Conservation (phyloP, 2,113 vertebrate genomes). For the Mesembrinibis cayennensis region DNA sequence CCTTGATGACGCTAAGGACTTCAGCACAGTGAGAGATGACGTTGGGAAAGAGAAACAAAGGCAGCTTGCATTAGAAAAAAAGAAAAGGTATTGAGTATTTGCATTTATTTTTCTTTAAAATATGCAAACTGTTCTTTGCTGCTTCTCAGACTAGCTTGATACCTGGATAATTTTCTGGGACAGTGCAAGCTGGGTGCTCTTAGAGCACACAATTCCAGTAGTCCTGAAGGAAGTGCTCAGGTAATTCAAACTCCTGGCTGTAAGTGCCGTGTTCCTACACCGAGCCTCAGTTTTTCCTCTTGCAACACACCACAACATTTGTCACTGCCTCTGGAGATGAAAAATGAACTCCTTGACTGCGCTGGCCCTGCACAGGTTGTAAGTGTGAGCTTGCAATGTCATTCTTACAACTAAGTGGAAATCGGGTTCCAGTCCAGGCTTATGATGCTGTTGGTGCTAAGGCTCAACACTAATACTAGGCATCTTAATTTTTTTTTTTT, state of each 20-base stretch:
- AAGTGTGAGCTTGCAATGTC: not conserved
- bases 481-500: not conserved
- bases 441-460: not conserved
- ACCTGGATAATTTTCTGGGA: not conserved
- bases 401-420: not conserved
- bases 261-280: not conserved
- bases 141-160: not conserved
- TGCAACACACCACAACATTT: fast-evolving
- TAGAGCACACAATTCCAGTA: not conserved
- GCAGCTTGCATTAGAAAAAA: constrained; percentile 70
- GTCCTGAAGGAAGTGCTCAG: not conserved
- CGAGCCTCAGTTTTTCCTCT: not conserved
- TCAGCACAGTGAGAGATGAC: constrained; percentile 79
- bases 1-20: constrained; percentile 82
- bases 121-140: not conserved
- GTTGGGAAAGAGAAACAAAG: constrained; percentile 78
- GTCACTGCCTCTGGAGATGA: not conserved
- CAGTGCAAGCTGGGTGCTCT: not conserved
- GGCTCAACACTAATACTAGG: not conserved
- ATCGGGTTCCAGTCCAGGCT: not conserved
- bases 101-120: not conserved
- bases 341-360: not conserved
- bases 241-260: not conserved
- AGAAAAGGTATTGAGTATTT: constrained; percentile 73
- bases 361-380: not conserved